Conservation (phyloP, 2,113 vertebrate genomes). For the Leptobrachium ailaonicum region DNA sequence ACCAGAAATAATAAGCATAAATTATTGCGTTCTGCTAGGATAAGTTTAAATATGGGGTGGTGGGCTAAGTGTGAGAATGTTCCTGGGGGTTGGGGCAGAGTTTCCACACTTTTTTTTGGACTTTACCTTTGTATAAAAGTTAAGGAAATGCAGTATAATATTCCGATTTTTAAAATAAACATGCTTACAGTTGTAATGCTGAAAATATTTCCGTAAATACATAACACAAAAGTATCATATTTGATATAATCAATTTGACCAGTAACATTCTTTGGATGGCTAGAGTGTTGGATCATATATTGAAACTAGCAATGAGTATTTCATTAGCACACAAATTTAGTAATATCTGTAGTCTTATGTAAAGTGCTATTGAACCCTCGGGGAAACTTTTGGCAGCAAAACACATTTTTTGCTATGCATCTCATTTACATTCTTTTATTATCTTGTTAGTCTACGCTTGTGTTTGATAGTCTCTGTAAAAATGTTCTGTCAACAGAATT, state of each 20-base stretch:
- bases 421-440: constrained; percentile 58
- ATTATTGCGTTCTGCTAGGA: too few relatives aligned
- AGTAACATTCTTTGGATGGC: constrained; percentile 64
- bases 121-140: not conserved
- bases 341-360: constrained; percentile 65
- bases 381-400: constrained; percentile 64
- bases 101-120: too few relatives aligned
- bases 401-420: constrained; percentile 64
- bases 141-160: not conserved
- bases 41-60: too few relatives aligned
- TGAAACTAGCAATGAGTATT: constrained; percentile 65
- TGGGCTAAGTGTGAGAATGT: too few relatives aligned
- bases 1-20: too few relatives aligned
- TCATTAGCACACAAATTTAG: constrained; percentile 69
- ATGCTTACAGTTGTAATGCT: constrained; percentile 59
- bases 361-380: constrained; percentile 69
- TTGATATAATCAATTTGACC: constrained; percentile 67
- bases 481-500: constrained; percentile 49
- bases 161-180: constrained; percentile 42
- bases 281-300: constrained; percentile 67
- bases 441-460: constrained; percentile 55
- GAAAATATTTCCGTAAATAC: constrained; percentile 67
- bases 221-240: constrained; percentile 53
- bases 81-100: too few relatives aligned
- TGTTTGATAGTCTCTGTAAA: constrained; percentile 48